phyloP scores from a whole-genome alignment of 2,797 vertebrate genomes.

The Ptychadena robeensis region DNA sequence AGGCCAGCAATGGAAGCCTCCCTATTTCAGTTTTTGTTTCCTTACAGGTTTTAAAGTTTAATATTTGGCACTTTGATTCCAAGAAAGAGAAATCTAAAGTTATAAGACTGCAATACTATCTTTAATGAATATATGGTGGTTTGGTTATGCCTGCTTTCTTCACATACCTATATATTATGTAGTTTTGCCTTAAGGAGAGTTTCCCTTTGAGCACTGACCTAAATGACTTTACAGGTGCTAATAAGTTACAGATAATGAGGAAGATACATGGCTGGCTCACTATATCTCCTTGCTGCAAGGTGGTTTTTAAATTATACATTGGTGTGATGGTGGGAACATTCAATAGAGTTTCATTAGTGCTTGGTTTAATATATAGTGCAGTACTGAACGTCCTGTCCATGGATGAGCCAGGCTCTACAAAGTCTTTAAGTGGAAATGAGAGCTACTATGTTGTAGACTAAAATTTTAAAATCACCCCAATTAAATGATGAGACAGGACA shows the following conservation, averaged over 20 bases:
- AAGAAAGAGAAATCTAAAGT: neutral
- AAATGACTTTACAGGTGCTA: neutral
- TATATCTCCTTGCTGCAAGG: neutral
- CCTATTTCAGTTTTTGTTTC: neutral
- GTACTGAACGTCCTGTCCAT: neutral
- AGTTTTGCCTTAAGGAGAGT: neutral
- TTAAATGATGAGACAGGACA: neutral
- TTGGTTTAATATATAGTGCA: neutral
- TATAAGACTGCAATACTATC: neutral
- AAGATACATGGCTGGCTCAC: neutral
- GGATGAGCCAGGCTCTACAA: neutral
- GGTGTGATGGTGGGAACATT: neutral
- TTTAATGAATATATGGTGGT: neutral
- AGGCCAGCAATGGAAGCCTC: neutral
- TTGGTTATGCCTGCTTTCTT: neutral
- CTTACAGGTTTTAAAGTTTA: neutral
- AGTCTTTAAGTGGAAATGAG: neutral
- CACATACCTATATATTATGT: neutral
- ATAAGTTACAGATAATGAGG: conserved; percentile 1
- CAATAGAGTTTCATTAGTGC: conserved; percentile 1
- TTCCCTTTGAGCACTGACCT: neutral
- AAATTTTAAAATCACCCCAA: neutral
- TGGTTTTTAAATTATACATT: neutral
- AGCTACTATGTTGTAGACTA: neutral
- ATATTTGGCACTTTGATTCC: neutral